phyloP scores from a whole-genome alignment of 1,140 invertebrate species.

The Dinoponera quadriceps region DNA sequence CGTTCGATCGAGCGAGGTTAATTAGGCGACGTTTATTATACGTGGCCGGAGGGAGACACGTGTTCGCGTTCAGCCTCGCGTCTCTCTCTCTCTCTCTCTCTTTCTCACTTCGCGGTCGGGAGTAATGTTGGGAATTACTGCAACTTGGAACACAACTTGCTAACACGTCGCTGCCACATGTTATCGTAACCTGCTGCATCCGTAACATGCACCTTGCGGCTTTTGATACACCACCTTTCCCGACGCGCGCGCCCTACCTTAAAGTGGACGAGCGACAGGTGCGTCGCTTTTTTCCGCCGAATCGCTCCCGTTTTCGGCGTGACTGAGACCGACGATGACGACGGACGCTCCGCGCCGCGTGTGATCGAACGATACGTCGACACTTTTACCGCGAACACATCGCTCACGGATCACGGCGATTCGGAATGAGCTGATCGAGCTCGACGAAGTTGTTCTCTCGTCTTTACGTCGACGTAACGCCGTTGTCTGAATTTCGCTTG shows the following conservation, averaged over 20 bases:
- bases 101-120: neutral
- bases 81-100: too few relatives aligned
- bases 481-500: too few relatives aligned
- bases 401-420: too few relatives aligned
- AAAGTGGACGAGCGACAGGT: conserved; percentile 64
- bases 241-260: conserved; percentile 56
- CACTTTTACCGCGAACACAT: neutral
- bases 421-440: too few relatives aligned
- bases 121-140: conserved; percentile 22
- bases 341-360: neutral
- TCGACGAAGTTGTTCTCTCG: too few relatives aligned
- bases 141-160: neutral
- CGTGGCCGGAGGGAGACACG: too few relatives aligned
- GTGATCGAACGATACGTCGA: neutral
- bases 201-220: conserved; percentile 43
- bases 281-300: conserved; percentile 16
- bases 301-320: conserved; percentile 23
- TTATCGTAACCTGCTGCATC: conserved; percentile 63
- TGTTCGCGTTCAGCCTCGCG: too few relatives aligned
- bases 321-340: conserved; percentile 9
- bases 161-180: conserved; percentile 50
- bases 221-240: conserved; percentile 48
- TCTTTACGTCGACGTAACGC: too few relatives aligned
- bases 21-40: too few relatives aligned
- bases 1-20: too few relatives aligned